Conservation (phyloP, 1,140 invertebrate species). For the Drosophila hydei region DNA sequence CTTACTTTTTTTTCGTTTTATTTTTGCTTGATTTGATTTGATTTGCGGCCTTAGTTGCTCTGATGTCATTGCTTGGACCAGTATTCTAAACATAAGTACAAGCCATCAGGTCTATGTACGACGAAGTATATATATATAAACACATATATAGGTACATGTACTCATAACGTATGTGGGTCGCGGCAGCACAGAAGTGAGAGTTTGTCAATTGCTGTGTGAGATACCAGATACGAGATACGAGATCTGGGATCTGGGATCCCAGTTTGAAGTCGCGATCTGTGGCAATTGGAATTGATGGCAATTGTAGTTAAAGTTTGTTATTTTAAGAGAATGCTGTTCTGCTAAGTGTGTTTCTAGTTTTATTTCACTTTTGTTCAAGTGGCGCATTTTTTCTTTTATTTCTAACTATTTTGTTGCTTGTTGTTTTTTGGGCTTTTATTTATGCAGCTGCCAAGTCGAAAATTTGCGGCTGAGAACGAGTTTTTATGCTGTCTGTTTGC, state of each 20-base stretch:
- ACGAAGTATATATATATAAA: not conserved
- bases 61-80: conserved; percentile 63
- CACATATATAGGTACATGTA: not conserved
- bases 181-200: conserved; percentile 21
- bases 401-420: conserved; percentile 36
- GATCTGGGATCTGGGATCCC: conserved; percentile 27
- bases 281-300: conserved; percentile 53
- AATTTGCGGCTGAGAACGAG: conserved; percentile 41
- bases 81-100: conserved; percentile 49
- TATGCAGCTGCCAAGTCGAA: conserved; percentile 59
- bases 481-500: conserved; percentile 15
- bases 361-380: conserved; percentile 32
- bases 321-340: conserved; percentile 61
- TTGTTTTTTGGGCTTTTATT: conserved; percentile 38
- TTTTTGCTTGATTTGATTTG: conserved; percentile 58
- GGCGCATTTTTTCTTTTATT: conserved; percentile 32
- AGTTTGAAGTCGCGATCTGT: conserved; percentile 47
- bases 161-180: conserved; percentile 62
- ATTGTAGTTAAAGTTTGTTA: conserved; percentile 65
- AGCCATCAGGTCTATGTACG: conserved; percentile 48
- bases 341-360: conserved; percentile 39
- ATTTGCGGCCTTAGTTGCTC: conserved; percentile 51
- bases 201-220: conserved; percentile 57
- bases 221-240: conserved; percentile 27
- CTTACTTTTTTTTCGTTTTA: conserved; percentile 27